Percentiles rank a stretch among this genome's conserved stretches.
Conservation (phyloP, 2,888 invertebrate genomes). For the Eupithecia centaureata region DNA sequence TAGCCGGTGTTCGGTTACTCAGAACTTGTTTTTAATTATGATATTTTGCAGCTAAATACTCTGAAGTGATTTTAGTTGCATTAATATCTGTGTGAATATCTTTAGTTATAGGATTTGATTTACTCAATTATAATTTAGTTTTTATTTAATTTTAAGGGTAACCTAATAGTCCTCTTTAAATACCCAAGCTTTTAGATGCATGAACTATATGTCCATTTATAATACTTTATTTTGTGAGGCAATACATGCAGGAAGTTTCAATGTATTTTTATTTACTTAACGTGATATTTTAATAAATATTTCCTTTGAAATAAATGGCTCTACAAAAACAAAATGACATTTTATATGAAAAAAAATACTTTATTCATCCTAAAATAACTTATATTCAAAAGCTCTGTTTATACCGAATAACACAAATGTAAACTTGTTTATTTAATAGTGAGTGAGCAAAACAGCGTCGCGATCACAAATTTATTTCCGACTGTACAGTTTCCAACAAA, state of each 20-base stretch:
- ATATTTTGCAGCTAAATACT: conserved; percentile 60
- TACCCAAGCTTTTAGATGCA: not conserved
- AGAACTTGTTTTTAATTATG: conserved; percentile 78
- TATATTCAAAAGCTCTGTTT: not conserved
- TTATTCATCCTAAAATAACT: no score
- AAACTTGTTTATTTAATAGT: not conserved
- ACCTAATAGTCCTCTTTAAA: no score
- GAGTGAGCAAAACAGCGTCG: not conserved
- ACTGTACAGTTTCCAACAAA: conserved; percentile 15
- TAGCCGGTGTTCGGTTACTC: conserved; percentile 65
- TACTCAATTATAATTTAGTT: no score
- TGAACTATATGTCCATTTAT: not conserved
- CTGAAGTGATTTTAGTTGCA: not conserved
- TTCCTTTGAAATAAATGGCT: not conserved
- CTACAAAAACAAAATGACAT: not conserved
- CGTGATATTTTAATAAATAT: no score
- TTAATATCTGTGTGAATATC: not conserved
- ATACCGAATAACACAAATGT: not conserved
- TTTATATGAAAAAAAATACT: not conserved
- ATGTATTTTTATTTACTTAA: no score
- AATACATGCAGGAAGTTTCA: no score
- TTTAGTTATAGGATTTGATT: no score
- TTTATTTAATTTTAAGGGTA: no score
- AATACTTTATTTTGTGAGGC: no score
- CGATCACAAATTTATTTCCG: not conserved